These are phyloP conservation scores for Nematostella vectensis DNA, from an alignment of 92 coral and sea anemone species.

Conservation along the genomic window DNA sequence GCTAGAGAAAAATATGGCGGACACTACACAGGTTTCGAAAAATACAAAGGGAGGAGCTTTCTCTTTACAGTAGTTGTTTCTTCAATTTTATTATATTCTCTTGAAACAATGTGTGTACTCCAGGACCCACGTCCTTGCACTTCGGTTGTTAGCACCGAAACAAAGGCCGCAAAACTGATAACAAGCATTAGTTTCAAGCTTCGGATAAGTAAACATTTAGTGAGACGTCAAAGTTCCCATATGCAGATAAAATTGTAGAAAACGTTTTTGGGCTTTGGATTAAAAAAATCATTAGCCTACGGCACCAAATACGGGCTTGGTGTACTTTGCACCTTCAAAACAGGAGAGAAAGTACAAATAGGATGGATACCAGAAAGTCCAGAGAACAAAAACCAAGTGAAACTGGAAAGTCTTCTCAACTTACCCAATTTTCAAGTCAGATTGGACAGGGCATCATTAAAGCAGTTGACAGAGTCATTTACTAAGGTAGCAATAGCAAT, in stretches of 20 bases:
- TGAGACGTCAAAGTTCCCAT: background rate
- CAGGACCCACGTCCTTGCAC: background rate
- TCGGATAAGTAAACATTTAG: background rate
- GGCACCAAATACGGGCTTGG: background rate
- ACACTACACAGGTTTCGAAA: background rate
- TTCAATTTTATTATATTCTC: background rate
- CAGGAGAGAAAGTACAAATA: background rate
- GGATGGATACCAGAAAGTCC: background rate
- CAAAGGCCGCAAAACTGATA: background rate
- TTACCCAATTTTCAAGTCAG: background rate
- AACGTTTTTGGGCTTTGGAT: background rate
- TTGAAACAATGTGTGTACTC: background rate
- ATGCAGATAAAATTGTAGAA: background rate
- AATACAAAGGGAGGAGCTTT: background rate
- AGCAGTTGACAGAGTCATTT: constrained; percentile 1
- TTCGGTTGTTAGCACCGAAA: constrained; percentile 1
- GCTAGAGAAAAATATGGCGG: background rate
- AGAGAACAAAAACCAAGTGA: background rate
- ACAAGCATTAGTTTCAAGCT: background rate
- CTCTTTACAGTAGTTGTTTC: background rate
- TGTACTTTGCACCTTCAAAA: background rate
- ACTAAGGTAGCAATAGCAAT: too few species aligned
- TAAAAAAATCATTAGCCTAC: background rate
- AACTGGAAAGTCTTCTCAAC: background rate
- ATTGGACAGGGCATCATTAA: background rate